These are phyloP conservation scores for Upupa epops DNA, from an alignment of 2,113 vertebrate species.

Conservation along the genomic window DNA sequence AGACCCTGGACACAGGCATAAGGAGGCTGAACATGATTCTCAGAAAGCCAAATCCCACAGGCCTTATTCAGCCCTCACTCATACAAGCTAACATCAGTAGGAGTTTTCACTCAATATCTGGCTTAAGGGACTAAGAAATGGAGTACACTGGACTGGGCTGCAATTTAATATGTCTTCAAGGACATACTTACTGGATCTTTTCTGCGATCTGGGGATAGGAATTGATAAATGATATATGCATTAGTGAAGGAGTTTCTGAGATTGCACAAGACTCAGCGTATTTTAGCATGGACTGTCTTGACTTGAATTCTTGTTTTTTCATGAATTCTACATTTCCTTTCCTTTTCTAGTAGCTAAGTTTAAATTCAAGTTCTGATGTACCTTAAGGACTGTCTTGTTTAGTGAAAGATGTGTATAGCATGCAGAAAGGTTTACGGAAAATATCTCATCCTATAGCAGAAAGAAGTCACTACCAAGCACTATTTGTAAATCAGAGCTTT, in stretches of 20 bases:
- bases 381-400: neutral
- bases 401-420: neutral
- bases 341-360: neutral
- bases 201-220: neutral
- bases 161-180: neutral
- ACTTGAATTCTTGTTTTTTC: neutral
- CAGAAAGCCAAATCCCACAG: neutral
- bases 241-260: neutral
- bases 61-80: neutral
- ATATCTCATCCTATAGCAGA: neutral
- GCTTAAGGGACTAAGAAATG: neutral
- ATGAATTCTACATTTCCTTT: neutral
- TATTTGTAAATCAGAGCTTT: neutral
- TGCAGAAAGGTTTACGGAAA: neutral
- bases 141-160: neutral
- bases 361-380: neutral
- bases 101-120: neutral
- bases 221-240: neutral
- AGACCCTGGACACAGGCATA: neutral
- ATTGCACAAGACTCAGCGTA: neutral
- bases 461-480: neutral
- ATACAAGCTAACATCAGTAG: neutral
- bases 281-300: neutral
- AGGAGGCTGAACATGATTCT: neutral
- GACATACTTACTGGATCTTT: slow-evolving; percentile 11